These are phyloP conservation scores for Pelvicachromis taeniatus DNA, from an alignment of 2,113 vertebrate genomes.

Conservation along the genomic window DNA sequence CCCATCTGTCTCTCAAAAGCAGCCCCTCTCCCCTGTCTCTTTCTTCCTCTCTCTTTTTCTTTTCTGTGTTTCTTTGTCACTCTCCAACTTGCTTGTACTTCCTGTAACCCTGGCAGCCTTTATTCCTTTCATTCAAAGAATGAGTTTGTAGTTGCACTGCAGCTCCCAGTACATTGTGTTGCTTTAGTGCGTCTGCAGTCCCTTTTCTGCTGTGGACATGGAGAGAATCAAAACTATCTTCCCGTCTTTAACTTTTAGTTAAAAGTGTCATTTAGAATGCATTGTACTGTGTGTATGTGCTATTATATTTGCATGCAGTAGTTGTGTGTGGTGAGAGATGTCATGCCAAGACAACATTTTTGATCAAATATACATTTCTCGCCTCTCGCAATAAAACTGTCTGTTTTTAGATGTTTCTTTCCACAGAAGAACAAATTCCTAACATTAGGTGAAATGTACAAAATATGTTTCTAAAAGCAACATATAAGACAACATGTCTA, in stretches of 20 bases:
- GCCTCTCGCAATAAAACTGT: too few relatives aligned
- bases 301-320: background rate
- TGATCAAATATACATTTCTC: rapidly evolving
- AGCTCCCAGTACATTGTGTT: conserved; percentile 54
- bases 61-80: conserved; percentile 44
- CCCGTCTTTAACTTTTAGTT: background rate
- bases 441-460: background rate
- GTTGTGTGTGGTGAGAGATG: background rate
- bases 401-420: background rate
- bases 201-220: conserved; percentile 56
- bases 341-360: background rate
- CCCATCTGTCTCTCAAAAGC: conserved; percentile 38
- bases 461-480: background rate
- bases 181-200: conserved; percentile 42
- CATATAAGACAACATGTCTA: background rate
- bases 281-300: background rate
- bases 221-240: conserved; percentile 41
- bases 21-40: conserved; percentile 29
- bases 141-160: conserved; percentile 67
- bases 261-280: conserved; percentile 2
- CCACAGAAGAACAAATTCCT: background rate
- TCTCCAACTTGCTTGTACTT: conserved; percentile 64
- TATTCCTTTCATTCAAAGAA: conserved; percentile 60
- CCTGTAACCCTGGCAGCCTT: conserved; percentile 73
- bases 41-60: conserved; percentile 28